These are phyloP conservation scores for Apamea epomidion DNA, from an alignment of 2,888 invertebrate genomes.

Conservation along the genomic window DNA sequence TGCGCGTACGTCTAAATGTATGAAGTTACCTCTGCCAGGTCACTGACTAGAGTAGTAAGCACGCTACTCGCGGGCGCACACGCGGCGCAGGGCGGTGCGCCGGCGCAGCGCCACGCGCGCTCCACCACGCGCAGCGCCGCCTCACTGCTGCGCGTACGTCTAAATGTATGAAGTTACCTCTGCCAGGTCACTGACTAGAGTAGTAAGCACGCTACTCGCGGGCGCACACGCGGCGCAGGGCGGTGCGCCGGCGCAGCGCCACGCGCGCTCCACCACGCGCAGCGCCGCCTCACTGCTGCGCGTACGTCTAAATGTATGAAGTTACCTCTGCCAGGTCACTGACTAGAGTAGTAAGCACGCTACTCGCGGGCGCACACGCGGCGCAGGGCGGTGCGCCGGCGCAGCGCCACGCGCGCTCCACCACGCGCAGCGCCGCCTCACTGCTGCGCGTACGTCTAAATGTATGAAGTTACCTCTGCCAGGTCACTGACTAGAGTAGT, in stretches of 20 bases:
- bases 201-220: constrained; percentile 66
- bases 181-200: constrained; percentile 70
- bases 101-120: constrained; percentile 72
- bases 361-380: constrained; percentile 64
- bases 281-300: constrained; percentile 65
- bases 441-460: constrained; percentile 51
- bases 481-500: constrained; percentile 66
- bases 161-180: constrained; percentile 68
- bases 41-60: constrained; percentile 64
- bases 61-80: constrained; percentile 69
- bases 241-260: constrained; percentile 67
- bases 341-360: constrained; percentile 68
- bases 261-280: constrained; percentile 73
- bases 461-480: constrained; percentile 71
- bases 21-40: constrained; percentile 74
- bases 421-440: constrained; percentile 68
- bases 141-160: constrained; percentile 58
- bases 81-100: constrained; percentile 39
- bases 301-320: constrained; percentile 15
- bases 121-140: constrained; percentile 70
- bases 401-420: constrained; percentile 73
- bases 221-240: constrained; percentile 59
- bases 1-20: constrained; percentile 42
- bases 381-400: constrained; percentile 60
- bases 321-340: constrained; percentile 74